Evolutionary conservation across 1,140 invertebrate genomes (phyloP), one percentile per base, ranked within the genome.

Genomic region (Macrosteles quadrilineatus): DNA sequence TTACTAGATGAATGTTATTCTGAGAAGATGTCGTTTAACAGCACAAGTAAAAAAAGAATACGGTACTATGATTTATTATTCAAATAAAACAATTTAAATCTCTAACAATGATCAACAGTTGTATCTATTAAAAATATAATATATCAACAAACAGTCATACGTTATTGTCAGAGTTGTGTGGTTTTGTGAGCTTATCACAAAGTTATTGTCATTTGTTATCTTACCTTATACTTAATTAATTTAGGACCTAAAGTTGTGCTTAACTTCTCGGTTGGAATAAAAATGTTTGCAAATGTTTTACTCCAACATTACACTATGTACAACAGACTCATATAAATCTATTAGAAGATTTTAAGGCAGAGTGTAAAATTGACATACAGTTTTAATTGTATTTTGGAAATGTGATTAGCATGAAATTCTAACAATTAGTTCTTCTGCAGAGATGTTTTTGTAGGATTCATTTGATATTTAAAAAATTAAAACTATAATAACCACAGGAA

Each of bases 91-190:
- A n/a, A n/a, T 50, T 50, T 19, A 50, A 50, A 50, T 50, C n/a
- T 50, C 47, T 50, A 50, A 50, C 47, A 50, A 21, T 50, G 4
- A 21, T 17, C n/a, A 50, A 50, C 47, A 50, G 47, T 19, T 6
- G 6, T 4, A 21, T 50, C 47, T 50, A 50, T 50, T 50, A 50
- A 50, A 50, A 50, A 50, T 50, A 50, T 50, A 21, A 3, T 9
- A 50, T 50, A 50, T 50, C 47, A 50, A 50, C 47, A 50, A 50
- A 50, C 47, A 50, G 47, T 50, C 47, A 50, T 50, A 50, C 47
- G n/a, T 50, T 50, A 50, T 50, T 50, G 47, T 50, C 47, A 19
- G n/a, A 50, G 47, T 50, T 21, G 47, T 17, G 47, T 50, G n/a
- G 47, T 4, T 6, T 17, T 50, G 47, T 50, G 47, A 50, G 47